Percentiles rank a stretch among this genome's conserved stretches.
These are phyloP conservation scores for Macroglossus sobrinus DNA, from an alignment of 2,113 vertebrate species.

Conservation along the genomic window DNA sequence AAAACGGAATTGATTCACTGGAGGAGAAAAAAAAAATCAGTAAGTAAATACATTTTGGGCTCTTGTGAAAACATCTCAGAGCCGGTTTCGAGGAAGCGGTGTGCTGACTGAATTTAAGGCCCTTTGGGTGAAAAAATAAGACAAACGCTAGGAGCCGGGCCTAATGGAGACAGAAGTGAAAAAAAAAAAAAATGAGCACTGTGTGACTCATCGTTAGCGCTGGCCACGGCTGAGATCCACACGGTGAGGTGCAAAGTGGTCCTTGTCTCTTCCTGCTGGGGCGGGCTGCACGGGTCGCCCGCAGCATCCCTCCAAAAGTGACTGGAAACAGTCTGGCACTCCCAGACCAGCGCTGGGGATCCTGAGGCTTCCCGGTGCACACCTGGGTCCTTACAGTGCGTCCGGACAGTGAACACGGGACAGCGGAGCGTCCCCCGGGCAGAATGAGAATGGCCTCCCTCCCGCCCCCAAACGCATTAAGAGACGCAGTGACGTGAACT, in stretches of 20 bases:
- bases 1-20: slow-evolving; percentile 55
- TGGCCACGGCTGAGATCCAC: neutral
- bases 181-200: neutral
- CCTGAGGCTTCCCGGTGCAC: neutral
- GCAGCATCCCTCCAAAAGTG: neutral
- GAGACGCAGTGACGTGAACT: neutral
- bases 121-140: slow-evolving; percentile 57
- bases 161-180: neutral
- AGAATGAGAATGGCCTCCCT: neutral
- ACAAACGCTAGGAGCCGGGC: slow-evolving; percentile 4
- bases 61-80: slow-evolving; percentile 65
- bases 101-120: slow-evolving; percentile 36
- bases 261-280: neutral
- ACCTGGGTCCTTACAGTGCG: neutral
- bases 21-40: neutral
- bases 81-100: slow-evolving; percentile 16
- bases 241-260: neutral
- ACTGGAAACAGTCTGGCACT: accelerated
- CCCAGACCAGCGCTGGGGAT: accelerated
- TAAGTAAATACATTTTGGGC: neutral
- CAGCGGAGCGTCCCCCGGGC: accelerated
- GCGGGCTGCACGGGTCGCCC: neutral
- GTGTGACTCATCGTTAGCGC: neutral
- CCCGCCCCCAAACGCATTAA: neutral
- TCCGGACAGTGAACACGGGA: neutral